Percentiles rank a stretch among this genome's conserved stretches.
These are phyloP conservation scores for Gymnosoma rotundatum DNA, from an alignment of 2,888 invertebrate species.

Conservation along the genomic window DNA sequence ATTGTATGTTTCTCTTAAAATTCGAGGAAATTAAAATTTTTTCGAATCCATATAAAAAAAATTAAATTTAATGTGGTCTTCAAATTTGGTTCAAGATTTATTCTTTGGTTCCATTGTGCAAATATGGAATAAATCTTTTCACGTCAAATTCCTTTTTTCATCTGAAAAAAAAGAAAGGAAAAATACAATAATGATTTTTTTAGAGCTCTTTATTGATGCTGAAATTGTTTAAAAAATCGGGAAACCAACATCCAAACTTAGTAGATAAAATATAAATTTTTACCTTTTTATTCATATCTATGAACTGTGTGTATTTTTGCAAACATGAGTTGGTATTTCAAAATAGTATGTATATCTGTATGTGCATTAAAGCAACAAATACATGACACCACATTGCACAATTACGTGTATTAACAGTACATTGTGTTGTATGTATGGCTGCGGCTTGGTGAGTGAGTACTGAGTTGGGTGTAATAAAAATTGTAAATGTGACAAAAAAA, in stretches of 20 bases:
- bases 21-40: too few relatives aligned
- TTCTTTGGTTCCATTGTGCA: neutral
- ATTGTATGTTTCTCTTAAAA: too few relatives aligned
- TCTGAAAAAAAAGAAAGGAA: conserved; percentile 6
- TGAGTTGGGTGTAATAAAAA: conserved; percentile 41
- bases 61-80: too few relatives aligned
- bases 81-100: neutral
- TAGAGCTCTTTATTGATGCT: conserved; percentile 58
- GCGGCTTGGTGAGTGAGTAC: neutral
- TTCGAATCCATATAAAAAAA: too few relatives aligned
- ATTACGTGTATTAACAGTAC: conserved; percentile 51
- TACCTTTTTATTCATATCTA: conserved; percentile 57
- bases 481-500: conserved; percentile 63
- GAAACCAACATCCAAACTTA: neutral
- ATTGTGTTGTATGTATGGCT: neutral
- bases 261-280: conserved; percentile 57
- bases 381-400: conserved; percentile 48
- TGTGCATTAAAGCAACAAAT: neutral
- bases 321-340: too few relatives aligned
- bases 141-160: conserved; percentile 22
- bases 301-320: too few relatives aligned
- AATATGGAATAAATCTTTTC: neutral
- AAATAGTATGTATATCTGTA: too few relatives aligned
- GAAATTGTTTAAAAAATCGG: conserved; percentile 16
- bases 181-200: conserved; percentile 57